Base-by-base conservation (phyloP, 2,113 vertebrate genomes). In the Zapornia atra region DNA sequence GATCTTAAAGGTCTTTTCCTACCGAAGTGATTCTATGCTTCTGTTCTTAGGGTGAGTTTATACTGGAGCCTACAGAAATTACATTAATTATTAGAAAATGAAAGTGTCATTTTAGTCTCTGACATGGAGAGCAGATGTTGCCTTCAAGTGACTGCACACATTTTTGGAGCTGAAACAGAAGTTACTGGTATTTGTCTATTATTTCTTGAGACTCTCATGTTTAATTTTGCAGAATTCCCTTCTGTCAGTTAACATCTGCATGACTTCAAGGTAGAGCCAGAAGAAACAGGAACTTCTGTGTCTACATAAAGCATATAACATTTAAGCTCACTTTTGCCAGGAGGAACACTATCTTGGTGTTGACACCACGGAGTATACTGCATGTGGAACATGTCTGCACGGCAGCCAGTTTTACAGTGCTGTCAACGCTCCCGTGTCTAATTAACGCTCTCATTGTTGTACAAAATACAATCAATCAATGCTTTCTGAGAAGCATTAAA, bases 1-100 rank as follows among this genome's bases (percentile, higher is more conserved):
- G 40, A 46, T 46, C 44, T 46, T 46, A 46, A 46, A 46, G 44
- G 44, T 46, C 17, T 46, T 46, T 46, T 46, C 44, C 17, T 18
- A 46, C 44, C 17, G 18, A 46, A 46, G 44, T 46, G 17, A 46
- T 46, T 46, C 44, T 46, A 46, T 19, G 44, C 9, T 46, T 46
- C 44, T 90, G n/a, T 66, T 64, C 25, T 70, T 63, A 51, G 19
- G 17, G 42, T 29, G n/a, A 91, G 16, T 86, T 88, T 82, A 61
- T 87, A 50, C 17, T 59, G 28, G 15, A 53, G 12, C 13, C 25
- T 50, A 38, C 1, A 12, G 63, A 94, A 93, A 80, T 16, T 0
- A 29, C 40, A 88, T 87, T 66, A 90, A 85, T 80, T 93, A 80
- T 72, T 89, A 87, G 31, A 59, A 89, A 95, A 90, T 20, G 4